Percentiles rank a stretch among this genome's conserved stretches.
Evolutionary conservation across 2,797 vertebrate species (phyloP).

Genomic region (Anolis apletophallus): DNA sequence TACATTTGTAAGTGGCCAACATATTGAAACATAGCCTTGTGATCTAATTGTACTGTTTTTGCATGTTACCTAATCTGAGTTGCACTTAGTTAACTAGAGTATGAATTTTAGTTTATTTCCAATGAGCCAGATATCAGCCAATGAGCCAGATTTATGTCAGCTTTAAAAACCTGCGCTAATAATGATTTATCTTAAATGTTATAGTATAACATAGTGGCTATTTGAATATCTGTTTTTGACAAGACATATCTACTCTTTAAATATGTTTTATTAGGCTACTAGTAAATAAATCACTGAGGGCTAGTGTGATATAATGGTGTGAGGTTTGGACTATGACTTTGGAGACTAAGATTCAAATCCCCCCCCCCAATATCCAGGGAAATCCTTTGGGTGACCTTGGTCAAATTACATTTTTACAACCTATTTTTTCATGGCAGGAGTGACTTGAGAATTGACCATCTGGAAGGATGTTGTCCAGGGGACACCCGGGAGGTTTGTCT

Average conservation of each 20-base stretch:
- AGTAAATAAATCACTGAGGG: not conserved
- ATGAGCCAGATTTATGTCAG: too few relatives aligned
- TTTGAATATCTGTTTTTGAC: not conserved
- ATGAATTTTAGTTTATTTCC: not conserved
- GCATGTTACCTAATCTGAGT: conserved; percentile 21
- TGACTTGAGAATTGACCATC: too few relatives aligned
- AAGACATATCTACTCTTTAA: not conserved
- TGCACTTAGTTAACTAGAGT: not conserved
- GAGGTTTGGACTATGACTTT: too few relatives aligned
- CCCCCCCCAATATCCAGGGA: too few relatives aligned
- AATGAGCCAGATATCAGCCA: not conserved
- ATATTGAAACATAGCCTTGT: conserved; percentile 16
- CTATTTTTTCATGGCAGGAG: too few relatives aligned
- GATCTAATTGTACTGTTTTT: conserved; percentile 3
- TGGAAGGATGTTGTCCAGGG: too few relatives aligned
- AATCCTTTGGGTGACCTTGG: too few relatives aligned
- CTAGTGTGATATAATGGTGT: too few relatives aligned
- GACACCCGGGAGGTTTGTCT: too few relatives aligned
- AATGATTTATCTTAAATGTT: conserved; percentile 2
- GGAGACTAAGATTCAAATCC: too few relatives aligned
- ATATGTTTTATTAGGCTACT: not conserved
- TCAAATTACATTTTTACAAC: too few relatives aligned
- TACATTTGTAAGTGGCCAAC: not conserved
- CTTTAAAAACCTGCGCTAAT: not conserved
- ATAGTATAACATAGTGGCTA: not conserved